Base-by-base conservation (phyloP, 1,140 invertebrate genomes). In the Diabrotica virgifera region DNA sequence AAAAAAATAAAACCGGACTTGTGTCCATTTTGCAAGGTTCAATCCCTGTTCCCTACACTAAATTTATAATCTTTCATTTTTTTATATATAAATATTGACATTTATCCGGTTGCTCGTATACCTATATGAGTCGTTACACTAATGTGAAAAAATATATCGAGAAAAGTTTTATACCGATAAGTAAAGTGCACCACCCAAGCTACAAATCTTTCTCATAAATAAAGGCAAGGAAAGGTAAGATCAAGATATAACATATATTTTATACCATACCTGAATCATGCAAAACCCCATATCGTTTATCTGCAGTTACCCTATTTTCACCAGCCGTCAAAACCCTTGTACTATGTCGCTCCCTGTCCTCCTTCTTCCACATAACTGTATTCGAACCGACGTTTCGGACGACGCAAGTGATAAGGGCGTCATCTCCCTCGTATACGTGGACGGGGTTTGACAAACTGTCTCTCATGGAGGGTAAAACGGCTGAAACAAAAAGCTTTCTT, bases 321-420 rank as follows among this genome's bases (percentile, higher is more conserved):
- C 86, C 89, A 7, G 90, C 90, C 0, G 90, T 90, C 5, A 93
- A 78, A n/a, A 90, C 83, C 24, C 81, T 75, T 7, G 72, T 76
- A 61, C 80, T 80, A 69, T 82, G 80, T 36, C 80, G 68, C 68
- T 87, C 85, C n/a, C 83, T 79, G 67, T 88, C 84, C 61, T 84
- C 84, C 65, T 86, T 87, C 69, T 88, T 85, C 85, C 87, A 89
- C 83, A 90, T 85, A 5, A 92, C 83, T 6, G 89, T 88, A 37
- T 86, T 85, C 9, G 84, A 80, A 5, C 84, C 85, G 9, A 86
- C 84, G 51, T 89, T 85, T 35, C 87, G 82, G 7, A 91, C 89
- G 14, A 91, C 88, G 75, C 90, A 92, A 3, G 89, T 91, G 12
- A 92, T 80, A 10, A 91, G 78, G 8, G 88, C 89, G 73, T 91